Conservation (phyloP, 1,140 invertebrate species). For the Pseudomyrmex concolor region DNA sequence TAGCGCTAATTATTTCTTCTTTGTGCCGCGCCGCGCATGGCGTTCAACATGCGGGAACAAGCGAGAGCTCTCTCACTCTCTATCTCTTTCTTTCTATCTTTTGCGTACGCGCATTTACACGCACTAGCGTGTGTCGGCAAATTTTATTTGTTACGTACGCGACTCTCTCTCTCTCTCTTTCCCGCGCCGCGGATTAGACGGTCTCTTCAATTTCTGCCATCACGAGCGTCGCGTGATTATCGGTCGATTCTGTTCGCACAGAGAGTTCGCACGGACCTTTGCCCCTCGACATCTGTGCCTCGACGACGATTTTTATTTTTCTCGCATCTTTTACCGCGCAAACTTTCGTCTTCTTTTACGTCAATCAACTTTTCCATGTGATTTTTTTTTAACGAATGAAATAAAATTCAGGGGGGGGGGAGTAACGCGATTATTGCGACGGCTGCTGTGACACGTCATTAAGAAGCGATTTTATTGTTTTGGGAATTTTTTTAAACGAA, state of each 20-base stretch:
- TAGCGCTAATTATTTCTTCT: slow-evolving; percentile 84
- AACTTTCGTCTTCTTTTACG: background rate
- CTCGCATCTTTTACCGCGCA: background rate
- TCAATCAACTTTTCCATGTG: no score
- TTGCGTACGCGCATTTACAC: slow-evolving; percentile 58
- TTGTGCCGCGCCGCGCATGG: slow-evolving; percentile 80
- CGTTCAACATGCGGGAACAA: slow-evolving; percentile 39
- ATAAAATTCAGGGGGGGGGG: no score
- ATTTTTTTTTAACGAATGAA: background rate
- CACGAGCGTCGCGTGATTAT: slow-evolving; percentile 45
- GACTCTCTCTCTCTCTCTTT: slow-evolving; percentile 3
- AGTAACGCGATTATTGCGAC: background rate
- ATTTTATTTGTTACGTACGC: slow-evolving; percentile 66
- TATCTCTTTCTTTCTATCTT: slow-evolving; percentile 34
- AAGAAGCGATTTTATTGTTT: slow-evolving; percentile 15
- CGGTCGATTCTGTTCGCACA: slow-evolving; percentile 34
- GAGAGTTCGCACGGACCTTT: slow-evolving; percentile 52
- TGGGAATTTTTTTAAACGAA: slow-evolving; percentile 18
- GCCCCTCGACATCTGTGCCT: background rate
- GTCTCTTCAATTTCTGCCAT: slow-evolving; percentile 42
- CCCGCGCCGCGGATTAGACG: slow-evolving; percentile 49
- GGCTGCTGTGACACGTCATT: background rate
- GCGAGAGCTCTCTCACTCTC: slow-evolving; percentile 17
- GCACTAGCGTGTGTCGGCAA: slow-evolving; percentile 38
- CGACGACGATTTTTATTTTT: slow-evolving; percentile 21